Conservation (phyloP, 2,888 invertebrate genomes). For the Lottia gigantea region DNA sequence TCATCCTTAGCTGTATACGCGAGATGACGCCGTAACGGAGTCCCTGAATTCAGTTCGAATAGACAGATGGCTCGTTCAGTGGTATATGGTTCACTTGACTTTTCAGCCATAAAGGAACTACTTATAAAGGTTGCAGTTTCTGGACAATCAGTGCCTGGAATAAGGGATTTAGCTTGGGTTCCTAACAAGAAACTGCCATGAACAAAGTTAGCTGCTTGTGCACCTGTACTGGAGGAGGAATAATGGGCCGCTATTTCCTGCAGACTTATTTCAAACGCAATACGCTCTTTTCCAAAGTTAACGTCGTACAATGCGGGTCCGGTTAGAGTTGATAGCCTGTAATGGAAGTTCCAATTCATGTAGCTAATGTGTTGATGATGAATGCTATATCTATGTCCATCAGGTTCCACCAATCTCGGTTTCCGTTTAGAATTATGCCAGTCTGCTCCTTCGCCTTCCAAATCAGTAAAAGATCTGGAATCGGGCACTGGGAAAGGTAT, state of each 20-base stretch:
- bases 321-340: conserved; percentile 25
- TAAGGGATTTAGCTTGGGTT: conserved; percentile 18
- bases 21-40: conserved; percentile 54
- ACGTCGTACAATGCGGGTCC: conserved; percentile 29
- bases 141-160: conserved; percentile 52
- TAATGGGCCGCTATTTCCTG: conserved; percentile 35
- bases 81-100: conserved; percentile 25
- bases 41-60: conserved; percentile 55
- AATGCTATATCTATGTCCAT: conserved; percentile 35
- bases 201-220: conserved; percentile 18
- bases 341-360: conserved; percentile 39
- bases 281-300: conserved; percentile 27
- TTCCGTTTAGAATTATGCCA: conserved; percentile 29
- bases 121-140: conserved; percentile 44
- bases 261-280: conserved; percentile 40
- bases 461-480: conserved; percentile 17
- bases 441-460: conserved; percentile 30
- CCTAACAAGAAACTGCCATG: conserved; percentile 29
- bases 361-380: conserved; percentile 28
- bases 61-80: conserved; percentile 45
- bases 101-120: conserved; percentile 27
- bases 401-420: conserved; percentile 33
- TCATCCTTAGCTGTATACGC: conserved; percentile 28
- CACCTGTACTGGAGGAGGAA: conserved; percentile 26
- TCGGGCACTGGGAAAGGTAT: conserved; percentile 21